Base-by-base conservation (phyloP, 1,140 invertebrate species). In the Ephestia elutella region DNA sequence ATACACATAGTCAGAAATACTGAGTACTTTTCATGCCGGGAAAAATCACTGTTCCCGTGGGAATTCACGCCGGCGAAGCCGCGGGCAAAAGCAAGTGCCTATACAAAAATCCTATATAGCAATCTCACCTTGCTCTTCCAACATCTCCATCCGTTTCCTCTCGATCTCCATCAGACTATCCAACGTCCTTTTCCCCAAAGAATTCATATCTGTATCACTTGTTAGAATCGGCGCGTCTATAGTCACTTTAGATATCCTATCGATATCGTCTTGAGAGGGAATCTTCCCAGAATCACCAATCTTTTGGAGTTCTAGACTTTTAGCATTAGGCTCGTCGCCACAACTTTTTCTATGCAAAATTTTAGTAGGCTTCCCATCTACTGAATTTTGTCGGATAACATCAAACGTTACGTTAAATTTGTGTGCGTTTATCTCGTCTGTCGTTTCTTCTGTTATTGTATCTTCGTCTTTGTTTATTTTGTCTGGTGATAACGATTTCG, bases 151-250 rank as follows among this genome's bases (percentile, higher is more conserved):
- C 49, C 96, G 90, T 83, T 96, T 96, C 78, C 94, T 92, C 83
- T 97, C 96, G 59, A 97, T 96, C 89, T 97, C 96, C 85, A 94
- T 94, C 28, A 97, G 89, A 66, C 95, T 97, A 65, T 96, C 95
- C 54, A 96, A 92, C n/a, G 96, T 96, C 73, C 95, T 94, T 64
- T 93, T 92, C 17, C 95, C 95, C 48, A 95, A 89, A 30, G 93
- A 93, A 63, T 89, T 90, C 71, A 91, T 92, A 69, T 93, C 91
- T 11, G 91, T 92, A 71, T 92, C 91, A 50, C 84, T 89, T 0
- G 89, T 83, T 57, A 94, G 90, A 50, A 95, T 92, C 9, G 95
- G 95, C 15, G 95, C 93, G 75, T 94, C 93, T n/a, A 92, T 93
- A 13, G 94, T 95, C 49, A 96, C 94, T 82, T 94, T 94, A 11